phyloP scores from a whole-genome alignment of 2,888 invertebrate genomes.

The Rhingia rostrata region DNA sequence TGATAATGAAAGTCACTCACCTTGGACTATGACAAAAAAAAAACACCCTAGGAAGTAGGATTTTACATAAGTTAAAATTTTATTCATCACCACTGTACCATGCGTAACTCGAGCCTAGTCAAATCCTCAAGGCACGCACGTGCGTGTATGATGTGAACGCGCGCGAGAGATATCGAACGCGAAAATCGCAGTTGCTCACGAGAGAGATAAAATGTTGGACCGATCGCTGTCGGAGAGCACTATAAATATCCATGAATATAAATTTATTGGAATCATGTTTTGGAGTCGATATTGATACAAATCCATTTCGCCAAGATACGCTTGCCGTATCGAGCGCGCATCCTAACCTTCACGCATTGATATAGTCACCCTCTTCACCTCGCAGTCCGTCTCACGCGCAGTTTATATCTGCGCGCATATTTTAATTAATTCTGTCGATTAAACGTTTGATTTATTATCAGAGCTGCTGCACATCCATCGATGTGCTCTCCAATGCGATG shows the following conservation, averaged over 20 bases:
- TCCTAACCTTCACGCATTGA: too few relatives aligned
- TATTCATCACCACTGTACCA: constrained; percentile 9
- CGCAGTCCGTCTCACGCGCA: constrained; percentile 11
- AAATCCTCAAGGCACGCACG: constrained; percentile 32
- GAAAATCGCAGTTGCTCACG: constrained; percentile 61
- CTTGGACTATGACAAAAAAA: too few relatives aligned
- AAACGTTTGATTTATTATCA: constrained; percentile 79
- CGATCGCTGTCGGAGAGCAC: constrained; percentile 41
- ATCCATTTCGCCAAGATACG: constrained; percentile 79
- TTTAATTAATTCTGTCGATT: constrained; percentile 82
- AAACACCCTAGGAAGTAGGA: too few relatives aligned
- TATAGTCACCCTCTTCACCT: constrained; percentile 57
- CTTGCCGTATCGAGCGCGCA: constrained; percentile 1
- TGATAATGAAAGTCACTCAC: too few relatives aligned
- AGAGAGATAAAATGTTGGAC: constrained; percentile 46
- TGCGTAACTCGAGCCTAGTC: constrained; percentile 4
- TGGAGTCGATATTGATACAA: constrained; percentile 83
- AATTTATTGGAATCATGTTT: constrained; percentile 83
- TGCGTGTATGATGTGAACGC: constrained; percentile 22
- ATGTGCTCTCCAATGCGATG: constrained; percentile 17
- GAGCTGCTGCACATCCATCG: constrained; percentile 75
- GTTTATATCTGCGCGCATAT: constrained; percentile 64
- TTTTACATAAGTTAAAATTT: not conserved
- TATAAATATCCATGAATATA: constrained; percentile 78
- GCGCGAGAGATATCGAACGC: constrained; percentile 49